These are phyloP conservation scores for Rhynchotus rufescens DNA, from an alignment of 2,797 vertebrate species.

Conservation along the genomic window DNA sequence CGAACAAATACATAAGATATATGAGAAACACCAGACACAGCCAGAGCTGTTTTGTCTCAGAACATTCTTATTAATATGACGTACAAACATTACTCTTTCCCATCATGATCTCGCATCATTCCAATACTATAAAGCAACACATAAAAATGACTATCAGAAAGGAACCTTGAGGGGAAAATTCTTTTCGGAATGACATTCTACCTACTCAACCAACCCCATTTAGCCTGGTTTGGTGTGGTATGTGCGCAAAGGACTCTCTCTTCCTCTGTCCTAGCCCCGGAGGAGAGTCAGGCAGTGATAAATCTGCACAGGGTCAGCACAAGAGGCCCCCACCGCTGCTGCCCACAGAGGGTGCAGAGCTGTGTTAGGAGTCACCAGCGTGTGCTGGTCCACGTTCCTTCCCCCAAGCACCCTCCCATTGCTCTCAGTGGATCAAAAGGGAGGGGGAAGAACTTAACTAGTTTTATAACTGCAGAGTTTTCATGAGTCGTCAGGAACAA, in stretches of 20 bases:
- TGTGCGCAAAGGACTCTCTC: conserved; percentile 18
- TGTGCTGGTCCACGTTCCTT: not conserved
- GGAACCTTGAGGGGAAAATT: not conserved
- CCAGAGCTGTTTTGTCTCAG: conserved; percentile 32
- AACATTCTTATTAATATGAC: conserved; percentile 51
- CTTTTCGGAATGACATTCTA: not conserved
- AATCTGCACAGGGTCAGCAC: not conserved
- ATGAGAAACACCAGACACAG: conserved; percentile 17
- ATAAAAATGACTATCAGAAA: conserved; percentile 59
- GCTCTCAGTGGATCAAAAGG: not conserved
- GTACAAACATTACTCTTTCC: conserved; percentile 32
- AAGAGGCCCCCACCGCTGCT: not conserved
- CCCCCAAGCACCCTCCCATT: not conserved
- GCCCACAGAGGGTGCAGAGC: fast-evolving
- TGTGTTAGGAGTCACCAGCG: not conserved
- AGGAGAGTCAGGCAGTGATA: not conserved
- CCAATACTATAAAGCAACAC: conserved; percentile 16
- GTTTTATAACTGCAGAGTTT: not conserved
- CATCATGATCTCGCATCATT: conserved; percentile 21
- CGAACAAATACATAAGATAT: not conserved
- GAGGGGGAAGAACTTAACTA: not conserved
- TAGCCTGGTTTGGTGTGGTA: conserved; percentile 45
- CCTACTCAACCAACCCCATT: not conserved
- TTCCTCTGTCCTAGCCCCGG: not conserved
- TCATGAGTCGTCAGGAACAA: not conserved